Evolutionary conservation across 2,113 vertebrate genomes (phyloP).

Genomic region (Callipepla californica): DNA sequence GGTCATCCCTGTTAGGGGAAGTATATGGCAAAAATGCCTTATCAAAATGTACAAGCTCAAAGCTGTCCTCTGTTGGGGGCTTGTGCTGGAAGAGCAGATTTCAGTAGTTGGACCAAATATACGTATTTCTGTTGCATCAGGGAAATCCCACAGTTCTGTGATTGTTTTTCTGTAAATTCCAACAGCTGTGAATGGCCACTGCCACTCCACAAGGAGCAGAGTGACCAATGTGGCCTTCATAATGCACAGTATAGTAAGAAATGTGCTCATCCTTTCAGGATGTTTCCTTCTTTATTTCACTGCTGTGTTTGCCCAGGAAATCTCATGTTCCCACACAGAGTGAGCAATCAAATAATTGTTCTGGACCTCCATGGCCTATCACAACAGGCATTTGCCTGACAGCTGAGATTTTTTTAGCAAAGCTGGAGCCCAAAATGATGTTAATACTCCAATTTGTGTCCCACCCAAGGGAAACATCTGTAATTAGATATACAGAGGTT

Average conservation of each 20-base stretch:
- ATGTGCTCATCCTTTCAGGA: neutral
- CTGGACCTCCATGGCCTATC: neutral
- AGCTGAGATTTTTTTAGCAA: fast-evolving
- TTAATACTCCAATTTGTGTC: neutral
- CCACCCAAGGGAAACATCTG: neutral
- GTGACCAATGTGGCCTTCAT: neutral
- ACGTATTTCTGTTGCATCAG: neutral
- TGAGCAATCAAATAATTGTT: neutral
- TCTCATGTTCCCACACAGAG: fast-evolving
- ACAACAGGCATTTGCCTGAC: neutral
- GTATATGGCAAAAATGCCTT: neutral
- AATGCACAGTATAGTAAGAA: neutral
- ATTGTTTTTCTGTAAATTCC: neutral
- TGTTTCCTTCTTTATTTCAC: neutral
- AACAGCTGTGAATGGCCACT: too few relatives aligned
- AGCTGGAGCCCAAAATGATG: neutral
- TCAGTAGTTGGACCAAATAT: neutral
- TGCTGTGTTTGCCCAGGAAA: neutral
- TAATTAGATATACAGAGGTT: neutral
- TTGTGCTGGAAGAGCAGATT: neutral
- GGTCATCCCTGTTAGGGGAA: neutral
- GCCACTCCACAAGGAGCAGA: neutral
- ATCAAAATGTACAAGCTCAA: neutral
- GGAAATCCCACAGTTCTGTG: neutral
- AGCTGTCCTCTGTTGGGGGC: neutral